Conservation (phyloP, 2,888 invertebrate species). For the Drosophila niveifrons region DNA sequence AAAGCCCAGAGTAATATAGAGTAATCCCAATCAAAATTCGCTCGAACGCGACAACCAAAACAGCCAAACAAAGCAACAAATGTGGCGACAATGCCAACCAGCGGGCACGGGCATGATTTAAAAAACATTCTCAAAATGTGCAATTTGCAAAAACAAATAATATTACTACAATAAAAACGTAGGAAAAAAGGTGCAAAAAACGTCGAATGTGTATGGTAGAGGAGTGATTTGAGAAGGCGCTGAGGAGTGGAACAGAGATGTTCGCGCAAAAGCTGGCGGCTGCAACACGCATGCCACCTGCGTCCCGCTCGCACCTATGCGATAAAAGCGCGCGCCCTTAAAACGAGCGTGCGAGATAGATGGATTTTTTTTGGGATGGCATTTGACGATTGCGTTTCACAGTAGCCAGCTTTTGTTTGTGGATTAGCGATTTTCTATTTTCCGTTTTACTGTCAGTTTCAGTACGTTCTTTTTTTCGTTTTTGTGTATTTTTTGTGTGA, state of each 20-base stretch:
- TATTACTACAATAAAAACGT: slow-evolving; percentile 73
- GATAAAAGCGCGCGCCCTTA: slow-evolving; percentile 74
- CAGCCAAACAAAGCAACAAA: slow-evolving; percentile 61
- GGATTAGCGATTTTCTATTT: slow-evolving; percentile 70
- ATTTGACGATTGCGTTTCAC: slow-evolving; percentile 56
- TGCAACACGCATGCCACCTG: slow-evolving; percentile 70
- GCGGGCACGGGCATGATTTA: slow-evolving; percentile 47
- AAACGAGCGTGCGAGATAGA: slow-evolving; percentile 74
- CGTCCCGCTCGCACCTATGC: slow-evolving; percentile 66
- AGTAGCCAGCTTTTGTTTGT: slow-evolving; percentile 56
- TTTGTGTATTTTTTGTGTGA: slow-evolving; percentile 79
- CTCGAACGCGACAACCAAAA: slow-evolving; percentile 69
- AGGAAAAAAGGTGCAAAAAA: slow-evolving; percentile 77
- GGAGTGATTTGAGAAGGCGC: slow-evolving; percentile 45
- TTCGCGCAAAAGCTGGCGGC: slow-evolving; percentile 64
- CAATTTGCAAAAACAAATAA: slow-evolving; percentile 72
- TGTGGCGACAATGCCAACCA: slow-evolving; percentile 53
- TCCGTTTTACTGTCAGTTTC: slow-evolving; percentile 61
- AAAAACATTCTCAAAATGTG: slow-evolving; percentile 44
- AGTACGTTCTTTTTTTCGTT: slow-evolving; percentile 44
- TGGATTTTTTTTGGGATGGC: slow-evolving; percentile 55
- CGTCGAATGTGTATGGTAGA: slow-evolving; percentile 66
- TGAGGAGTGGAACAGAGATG: slow-evolving; percentile 46
- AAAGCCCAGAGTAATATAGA: slow-evolving; percentile 79
- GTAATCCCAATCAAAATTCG: slow-evolving; percentile 66